These are phyloP conservation scores for Limulus polyphemus DNA, from an alignment of 2,888 invertebrate species.

Conservation along the genomic window DNA sequence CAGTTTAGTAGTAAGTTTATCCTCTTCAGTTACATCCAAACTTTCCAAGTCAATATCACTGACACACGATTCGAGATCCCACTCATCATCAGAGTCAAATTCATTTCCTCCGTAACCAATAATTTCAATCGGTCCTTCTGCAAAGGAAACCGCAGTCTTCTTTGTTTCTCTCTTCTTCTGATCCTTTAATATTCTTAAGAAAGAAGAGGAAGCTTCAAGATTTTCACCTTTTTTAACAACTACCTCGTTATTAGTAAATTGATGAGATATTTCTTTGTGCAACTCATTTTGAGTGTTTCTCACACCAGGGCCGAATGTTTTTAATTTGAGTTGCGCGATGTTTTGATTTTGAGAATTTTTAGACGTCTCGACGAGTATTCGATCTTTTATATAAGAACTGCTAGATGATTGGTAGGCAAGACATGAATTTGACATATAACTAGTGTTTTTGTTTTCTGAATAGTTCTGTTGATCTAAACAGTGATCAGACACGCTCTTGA, in stretches of 20 bases:
- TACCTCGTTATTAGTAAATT: background rate
- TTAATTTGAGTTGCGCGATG: background rate
- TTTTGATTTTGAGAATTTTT: background rate
- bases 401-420: background rate
- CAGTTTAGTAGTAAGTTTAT: constrained; percentile 43
- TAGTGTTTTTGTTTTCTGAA: constrained; percentile 1
- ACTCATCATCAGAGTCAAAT: constrained; percentile 19
- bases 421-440: constrained; percentile 28
- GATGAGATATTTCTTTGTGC: too few species aligned
- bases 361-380: background rate
- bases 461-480: background rate
- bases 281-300: background rate
- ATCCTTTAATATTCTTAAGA: background rate
- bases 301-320: background rate
- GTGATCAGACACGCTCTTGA: constrained; percentile 77
- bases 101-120: constrained; percentile 22
- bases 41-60: constrained; percentile 19
- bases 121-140: constrained; percentile 16
- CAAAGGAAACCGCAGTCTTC: constrained; percentile 16
- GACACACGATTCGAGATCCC: constrained; percentile 16
- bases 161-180: background rate
- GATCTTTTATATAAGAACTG: background rate
- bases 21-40: constrained; percentile 24
- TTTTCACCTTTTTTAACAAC: background rate
- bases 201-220: background rate